Conservation (phyloP, 2,888 invertebrate genomes). For the Amaurobius ferox region DNA sequence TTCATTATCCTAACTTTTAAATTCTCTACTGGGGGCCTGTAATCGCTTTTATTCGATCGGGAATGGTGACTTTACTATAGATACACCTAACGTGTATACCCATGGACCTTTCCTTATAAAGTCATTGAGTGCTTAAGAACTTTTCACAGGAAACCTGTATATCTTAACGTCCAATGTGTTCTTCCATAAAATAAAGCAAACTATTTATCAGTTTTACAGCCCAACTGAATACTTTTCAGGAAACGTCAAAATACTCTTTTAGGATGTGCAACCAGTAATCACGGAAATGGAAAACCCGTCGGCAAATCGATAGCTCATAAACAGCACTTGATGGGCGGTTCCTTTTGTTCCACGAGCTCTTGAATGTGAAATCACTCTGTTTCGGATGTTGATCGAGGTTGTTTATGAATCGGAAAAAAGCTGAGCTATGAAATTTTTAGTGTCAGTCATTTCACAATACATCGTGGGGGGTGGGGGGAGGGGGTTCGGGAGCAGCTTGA, state of each 20-base stretch:
- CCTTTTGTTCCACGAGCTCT: neutral
- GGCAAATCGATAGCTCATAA: constrained; percentile 10
- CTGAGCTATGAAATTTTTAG: neutral
- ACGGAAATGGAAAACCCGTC: neutral
- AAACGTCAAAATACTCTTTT: neutral
- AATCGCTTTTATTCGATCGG: no score
- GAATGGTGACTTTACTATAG: no score
- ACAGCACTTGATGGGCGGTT: neutral
- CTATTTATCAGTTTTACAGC: no score
- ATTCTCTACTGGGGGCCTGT: no score
- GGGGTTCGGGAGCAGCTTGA: neutral
- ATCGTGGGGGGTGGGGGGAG: neutral
- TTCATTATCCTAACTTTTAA: no score
- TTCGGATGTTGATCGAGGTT: neutral
- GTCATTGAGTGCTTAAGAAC: no score
- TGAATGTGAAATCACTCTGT: neutral
- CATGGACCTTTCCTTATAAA: no score
- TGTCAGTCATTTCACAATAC: neutral
- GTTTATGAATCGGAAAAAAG: neutral
- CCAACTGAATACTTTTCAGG: neutral
- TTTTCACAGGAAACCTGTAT: no score
- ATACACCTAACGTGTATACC: no score
- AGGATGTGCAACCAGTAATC: neutral
- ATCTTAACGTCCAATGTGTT: no score
- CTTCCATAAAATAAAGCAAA: no score